Base-by-base conservation (phyloP, 1,140 invertebrate species). In the Myzus persicae region DNA sequence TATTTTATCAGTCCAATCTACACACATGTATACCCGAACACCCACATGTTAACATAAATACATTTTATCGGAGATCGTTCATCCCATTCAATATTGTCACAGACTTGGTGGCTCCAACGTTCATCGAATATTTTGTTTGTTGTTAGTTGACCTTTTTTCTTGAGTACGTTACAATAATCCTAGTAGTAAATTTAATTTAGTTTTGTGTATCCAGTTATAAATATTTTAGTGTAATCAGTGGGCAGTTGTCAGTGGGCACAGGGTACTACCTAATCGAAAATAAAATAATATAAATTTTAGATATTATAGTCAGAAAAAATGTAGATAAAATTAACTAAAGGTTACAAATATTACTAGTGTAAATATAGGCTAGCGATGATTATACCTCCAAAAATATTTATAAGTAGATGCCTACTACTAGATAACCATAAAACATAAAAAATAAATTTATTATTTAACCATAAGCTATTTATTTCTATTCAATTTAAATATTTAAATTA, bases 1-100 rank as follows among this genome's bases (percentile, higher is more conserved):
- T 46, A 84, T 26, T 44, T 48, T 88, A 89, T 89, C 87, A 38
- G 36, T 54, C 14, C 48, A 51, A 54, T 89, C 87, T 89, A 89
- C 46, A 89, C 48, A 89, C 20, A 48, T 51, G 38, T 36, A 40
- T 54, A 89, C 46, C 8, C 48, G 6, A 38, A 38, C 48, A 88
- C 31, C 36, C 26, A 42, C 42, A 42, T 85, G n/a, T 20, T 22
- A 36, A 11, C 36, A 48, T 46, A 20, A 36, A 26, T 51, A 38
- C n/a, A 36, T 87, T 46, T 84, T 48, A n/a, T 87, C 44, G 44
- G 44, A 44, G 42, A 48, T 87, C 44, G 44, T 46, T 31, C 26
- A 46, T 44, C 36, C 88, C 51, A 59, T 90, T 90, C 51, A 90
- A 59, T 40, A 90, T 31, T 54, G 88, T 90, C 48, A 90, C 88